These are phyloP conservation scores for Oscheius onirici DNA, from an alignment of 2,888 invertebrate species.

Conservation along the genomic window DNA sequence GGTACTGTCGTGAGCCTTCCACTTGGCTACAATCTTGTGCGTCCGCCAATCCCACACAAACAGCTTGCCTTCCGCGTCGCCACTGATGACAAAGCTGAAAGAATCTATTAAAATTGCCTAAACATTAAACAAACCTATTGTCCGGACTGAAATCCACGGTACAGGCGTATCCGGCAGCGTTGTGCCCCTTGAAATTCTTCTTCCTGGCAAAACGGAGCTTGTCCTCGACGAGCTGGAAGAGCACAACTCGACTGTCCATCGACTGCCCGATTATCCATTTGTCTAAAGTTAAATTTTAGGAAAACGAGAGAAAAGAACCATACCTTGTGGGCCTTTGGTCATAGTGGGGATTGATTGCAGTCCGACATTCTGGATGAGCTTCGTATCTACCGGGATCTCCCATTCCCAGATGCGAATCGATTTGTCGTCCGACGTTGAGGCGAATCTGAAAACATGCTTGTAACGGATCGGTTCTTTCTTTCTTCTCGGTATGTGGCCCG, in stretches of 20 bases:
- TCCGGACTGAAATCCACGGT: slow-evolving; percentile 96
- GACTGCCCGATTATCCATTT: slow-evolving; percentile 99
- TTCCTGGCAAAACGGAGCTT: slow-evolving; percentile 97
- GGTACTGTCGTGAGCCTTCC: slow-evolving; percentile 98
- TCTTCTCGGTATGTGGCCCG: too few species aligned
- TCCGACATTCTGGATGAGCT: slow-evolving; percentile 97
- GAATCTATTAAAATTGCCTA: background rate
- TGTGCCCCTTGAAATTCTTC: slow-evolving; percentile 94
- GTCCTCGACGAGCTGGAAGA: slow-evolving; percentile 91
- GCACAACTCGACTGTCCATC: slow-evolving; percentile 97
- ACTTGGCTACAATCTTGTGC: slow-evolving; percentile 89
- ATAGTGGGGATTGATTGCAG: slow-evolving; percentile 99
- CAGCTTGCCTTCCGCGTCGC: slow-evolving; percentile 97
- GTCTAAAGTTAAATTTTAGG: slow-evolving; percentile 73
- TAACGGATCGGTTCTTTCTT: too few species aligned
- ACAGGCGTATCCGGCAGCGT: slow-evolving; percentile 99
- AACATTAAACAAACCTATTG: slow-evolving; percentile 81
- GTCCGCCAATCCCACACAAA: slow-evolving; percentile 99
- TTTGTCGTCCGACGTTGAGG: slow-evolving; percentile 98
- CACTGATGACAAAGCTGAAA: slow-evolving; percentile 89
- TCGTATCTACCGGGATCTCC: slow-evolving; percentile 91
- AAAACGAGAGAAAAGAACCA: slow-evolving; percentile 38
- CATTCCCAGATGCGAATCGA: slow-evolving; percentile 99
- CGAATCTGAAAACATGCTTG: slow-evolving; percentile 82
- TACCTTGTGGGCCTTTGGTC: slow-evolving; percentile 88